Evolutionary conservation across 2,113 vertebrate genomes (phyloP), one percentile per base, ranked within the genome.

Genomic region (Isichthys henryi): DNA sequence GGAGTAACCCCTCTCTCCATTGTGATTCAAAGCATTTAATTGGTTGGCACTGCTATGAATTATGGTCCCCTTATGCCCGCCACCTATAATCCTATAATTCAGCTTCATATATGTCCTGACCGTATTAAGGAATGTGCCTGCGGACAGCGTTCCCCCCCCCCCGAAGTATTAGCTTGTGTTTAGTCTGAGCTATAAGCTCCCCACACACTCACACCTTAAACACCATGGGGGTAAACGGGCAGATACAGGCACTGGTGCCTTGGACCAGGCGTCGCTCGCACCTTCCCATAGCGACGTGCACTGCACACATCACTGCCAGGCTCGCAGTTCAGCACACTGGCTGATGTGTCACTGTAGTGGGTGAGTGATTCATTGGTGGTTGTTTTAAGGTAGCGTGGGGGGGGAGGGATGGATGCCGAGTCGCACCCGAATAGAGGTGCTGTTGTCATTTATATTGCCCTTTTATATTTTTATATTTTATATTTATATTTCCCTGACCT

Each of bases 401-500:
- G 27, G 27, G 13, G 89, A 11, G 1, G 43, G 80, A 0, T 19
- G 10, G 80, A 31, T 17, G 90, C 91, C 93, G 91, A 91, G 95
- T 95, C 95, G 93, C 94, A 92, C 94, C 95, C 93, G 93, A 93
- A 94, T 94, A 93, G 95, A 93, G 91, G 92, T 91, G 88, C 91
- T 89, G 93, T 92, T 90, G 93, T 95, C 95, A 95, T 95, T 94
- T 95, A 94, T 94, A 96, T 95, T 93, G 95, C 93, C 95, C 90
- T n/a, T n/a, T n/a, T n/a, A n/a, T n/a, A n/a, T n/a, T n/a, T n/a
- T n/a, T n/a, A n/a, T n/a, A n/a, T n/a, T n/a, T n/a, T n/a, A n/a
- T n/a, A n/a, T n/a, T n/a, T n/a, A n/a, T n/a, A 94, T 94, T 95
- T 95, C 94, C 94, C 94, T 92, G 94, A 93, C 93, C 94, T 96